Percentiles rank a stretch among this genome's conserved stretches.
Evolutionary conservation across 2,797 vertebrate genomes (phyloP).

Genomic region (Heteromormyrus szaboi): DNA sequence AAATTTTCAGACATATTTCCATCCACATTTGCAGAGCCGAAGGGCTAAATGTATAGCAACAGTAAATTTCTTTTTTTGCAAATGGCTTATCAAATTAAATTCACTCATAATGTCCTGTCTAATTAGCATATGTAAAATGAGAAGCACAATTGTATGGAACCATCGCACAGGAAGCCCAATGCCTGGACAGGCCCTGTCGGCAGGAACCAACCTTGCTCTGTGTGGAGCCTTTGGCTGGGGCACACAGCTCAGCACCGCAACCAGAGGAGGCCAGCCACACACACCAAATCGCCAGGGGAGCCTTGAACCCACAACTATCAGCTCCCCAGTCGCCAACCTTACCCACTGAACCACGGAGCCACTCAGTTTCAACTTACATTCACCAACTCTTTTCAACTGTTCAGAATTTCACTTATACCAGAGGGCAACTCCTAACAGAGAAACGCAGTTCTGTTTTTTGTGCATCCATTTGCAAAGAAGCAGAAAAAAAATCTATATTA

Average conservation of each 20-base stretch:
- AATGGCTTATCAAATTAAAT: not conserved
- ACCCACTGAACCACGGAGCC: not conserved
- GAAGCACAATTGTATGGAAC: not conserved
- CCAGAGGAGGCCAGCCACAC: not conserved
- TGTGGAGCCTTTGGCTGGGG: not conserved
- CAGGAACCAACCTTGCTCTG: slow-evolving; percentile 12
- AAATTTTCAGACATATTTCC: not conserved
- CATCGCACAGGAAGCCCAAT: slow-evolving; percentile 14
- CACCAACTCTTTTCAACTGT: too few species aligned
- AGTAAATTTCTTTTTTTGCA: not conserved
- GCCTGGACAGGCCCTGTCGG: slow-evolving; percentile 17
- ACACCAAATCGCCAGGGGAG: not conserved
- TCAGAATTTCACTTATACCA: not conserved
- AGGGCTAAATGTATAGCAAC: not conserved
- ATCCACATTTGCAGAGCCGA: not conserved
- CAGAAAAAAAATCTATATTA: not conserved
- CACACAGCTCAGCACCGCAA: slow-evolving; percentile 3
- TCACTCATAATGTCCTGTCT: not conserved
- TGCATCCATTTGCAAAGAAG: not conserved
- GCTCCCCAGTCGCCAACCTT: not conserved
- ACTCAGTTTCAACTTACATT: not conserved
- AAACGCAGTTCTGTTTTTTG: not conserved
- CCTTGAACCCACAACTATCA: not conserved
- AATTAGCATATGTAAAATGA: not conserved
- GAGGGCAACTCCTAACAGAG: not conserved